Conservation (phyloP, 2,113 vertebrate genomes). For the Eretmodus cyanostictus region DNA sequence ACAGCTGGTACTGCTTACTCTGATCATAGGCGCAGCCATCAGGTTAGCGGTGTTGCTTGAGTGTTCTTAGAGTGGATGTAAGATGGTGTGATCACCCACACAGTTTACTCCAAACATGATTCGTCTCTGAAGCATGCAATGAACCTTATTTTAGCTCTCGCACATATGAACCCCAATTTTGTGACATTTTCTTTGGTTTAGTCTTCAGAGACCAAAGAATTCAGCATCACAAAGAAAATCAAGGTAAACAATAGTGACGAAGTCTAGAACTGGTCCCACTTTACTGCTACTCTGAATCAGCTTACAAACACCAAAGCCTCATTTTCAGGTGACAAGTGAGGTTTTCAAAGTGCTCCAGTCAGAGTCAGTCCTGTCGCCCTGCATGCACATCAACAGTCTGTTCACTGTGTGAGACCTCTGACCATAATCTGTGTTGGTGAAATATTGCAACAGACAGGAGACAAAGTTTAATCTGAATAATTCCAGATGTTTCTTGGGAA, state of each 20-base stretch:
- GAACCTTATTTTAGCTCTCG: neutral
- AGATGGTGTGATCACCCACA: neutral
- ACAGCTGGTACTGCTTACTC: neutral
- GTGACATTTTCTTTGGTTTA: neutral
- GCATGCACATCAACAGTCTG: fast-evolving
- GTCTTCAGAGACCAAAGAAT: neutral
- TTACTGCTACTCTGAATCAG: neutral
- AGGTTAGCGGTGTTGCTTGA: neutral
- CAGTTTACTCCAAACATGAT: fast-evolving
- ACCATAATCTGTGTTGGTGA: neutral
- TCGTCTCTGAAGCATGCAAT: neutral
- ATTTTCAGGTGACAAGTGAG: neutral
- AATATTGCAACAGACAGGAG: neutral
- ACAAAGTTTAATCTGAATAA: neutral
- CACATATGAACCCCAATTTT: neutral
- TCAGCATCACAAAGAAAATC: neutral
- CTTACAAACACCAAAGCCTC: neutral
- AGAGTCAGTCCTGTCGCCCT: neutral
- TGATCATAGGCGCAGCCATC: neutral
- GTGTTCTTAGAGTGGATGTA: neutral
- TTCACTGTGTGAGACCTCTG: neutral
- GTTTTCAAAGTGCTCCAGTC: neutral
- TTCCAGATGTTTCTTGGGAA: neutral
- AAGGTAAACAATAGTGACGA: neutral
- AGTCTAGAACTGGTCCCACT: neutral